Evolutionary conservation across 2,113 vertebrate species (phyloP), one percentile per base, ranked within the genome.

Genomic region (Progne subis): DNA sequence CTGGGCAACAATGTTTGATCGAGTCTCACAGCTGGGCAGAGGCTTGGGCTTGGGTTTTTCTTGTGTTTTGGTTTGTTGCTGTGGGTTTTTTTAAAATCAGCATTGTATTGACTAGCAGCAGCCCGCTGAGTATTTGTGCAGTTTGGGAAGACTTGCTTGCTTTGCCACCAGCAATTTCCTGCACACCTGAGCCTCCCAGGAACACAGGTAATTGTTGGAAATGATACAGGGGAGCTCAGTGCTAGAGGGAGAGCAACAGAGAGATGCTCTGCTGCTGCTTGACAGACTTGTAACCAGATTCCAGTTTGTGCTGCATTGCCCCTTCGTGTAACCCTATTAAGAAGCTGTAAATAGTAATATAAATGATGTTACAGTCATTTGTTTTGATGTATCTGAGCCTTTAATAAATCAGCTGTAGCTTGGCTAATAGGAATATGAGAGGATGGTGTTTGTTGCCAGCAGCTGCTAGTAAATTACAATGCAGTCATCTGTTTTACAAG

Each of bases 331-430:
- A 98, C 97, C 97, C 97, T 97, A 98, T 98, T 98, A 98, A 97
- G 94, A 95, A 94, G 96, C 97, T 98, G 98, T 98, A 98, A 98
- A 98, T 97, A 98, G 97, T 97, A 96, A 96, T 97, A 95, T 98
- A 98, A 97, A 97, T 98, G 97, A 98, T 98, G 97, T 98, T 97
- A 98, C 97, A 98, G 97, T 97, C 98, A 97, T 98, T 98, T 98
- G 97, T 98, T 98, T 98, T 98, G 98, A 98, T 98, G 97, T 97
- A 97, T 97, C 97, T 44, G 87, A 97, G 97, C 97, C 98, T 96
- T 97, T 98, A 98, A 98, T 98, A 98, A 98, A 98, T 98, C 98
- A 98, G 94, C 97, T 96, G 95, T 95, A 94, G 96, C 97, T 98
- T 97, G 92, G 96, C 98, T 98, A 98, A 98, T 98, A 98, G 97